Percentiles rank a stretch among this genome's conserved stretches.
Evolutionary conservation across 2,797 vertebrate species (phyloP).

Genomic region (Sebastiscus tertius): DNA sequence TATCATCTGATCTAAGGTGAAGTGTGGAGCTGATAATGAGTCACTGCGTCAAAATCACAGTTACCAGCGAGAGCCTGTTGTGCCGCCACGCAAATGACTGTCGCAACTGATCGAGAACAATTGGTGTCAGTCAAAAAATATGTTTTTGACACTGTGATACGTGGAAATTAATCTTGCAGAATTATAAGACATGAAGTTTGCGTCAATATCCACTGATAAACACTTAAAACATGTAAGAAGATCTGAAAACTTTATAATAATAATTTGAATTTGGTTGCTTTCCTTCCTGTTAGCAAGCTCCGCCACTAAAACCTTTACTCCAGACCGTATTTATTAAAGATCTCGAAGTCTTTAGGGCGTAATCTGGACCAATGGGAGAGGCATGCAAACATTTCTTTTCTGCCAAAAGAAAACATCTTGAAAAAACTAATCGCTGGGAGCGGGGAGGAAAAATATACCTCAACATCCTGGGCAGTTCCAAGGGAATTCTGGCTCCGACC

Average conservation of each 20-base stretch:
- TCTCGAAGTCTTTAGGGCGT: conserved; percentile 28
- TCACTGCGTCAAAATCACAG: conserved; percentile 55
- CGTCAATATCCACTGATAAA: background rate
- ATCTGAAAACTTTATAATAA: background rate
- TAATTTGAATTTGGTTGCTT: background rate
- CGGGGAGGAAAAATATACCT: conserved; percentile 76
- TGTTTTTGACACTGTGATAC: background rate
- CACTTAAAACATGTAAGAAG: background rate
- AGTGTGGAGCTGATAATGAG: conserved; percentile 78
- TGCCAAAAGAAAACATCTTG: conserved; percentile 69
- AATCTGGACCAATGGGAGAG: conserved; percentile 39
- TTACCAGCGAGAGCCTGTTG: conserved; percentile 30
- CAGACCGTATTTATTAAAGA: conserved; percentile 6
- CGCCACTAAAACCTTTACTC: background rate
- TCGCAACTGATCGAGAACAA: background rate
- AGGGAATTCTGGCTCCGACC: conserved; percentile 66
- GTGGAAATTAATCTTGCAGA: background rate
- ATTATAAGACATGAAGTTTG: background rate
- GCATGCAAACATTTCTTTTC: conserved; percentile 62
- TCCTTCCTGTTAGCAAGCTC: background rate
- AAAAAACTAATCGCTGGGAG: conserved; percentile 53
- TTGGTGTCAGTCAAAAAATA: background rate
- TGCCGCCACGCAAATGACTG: conserved; percentile 21
- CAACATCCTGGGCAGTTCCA: conserved; percentile 72
- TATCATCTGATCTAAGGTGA: conserved; percentile 79